phyloP scores from a whole-genome alignment of 2,113 vertebrate genomes.

The Thryonomys swinderianus region DNA sequence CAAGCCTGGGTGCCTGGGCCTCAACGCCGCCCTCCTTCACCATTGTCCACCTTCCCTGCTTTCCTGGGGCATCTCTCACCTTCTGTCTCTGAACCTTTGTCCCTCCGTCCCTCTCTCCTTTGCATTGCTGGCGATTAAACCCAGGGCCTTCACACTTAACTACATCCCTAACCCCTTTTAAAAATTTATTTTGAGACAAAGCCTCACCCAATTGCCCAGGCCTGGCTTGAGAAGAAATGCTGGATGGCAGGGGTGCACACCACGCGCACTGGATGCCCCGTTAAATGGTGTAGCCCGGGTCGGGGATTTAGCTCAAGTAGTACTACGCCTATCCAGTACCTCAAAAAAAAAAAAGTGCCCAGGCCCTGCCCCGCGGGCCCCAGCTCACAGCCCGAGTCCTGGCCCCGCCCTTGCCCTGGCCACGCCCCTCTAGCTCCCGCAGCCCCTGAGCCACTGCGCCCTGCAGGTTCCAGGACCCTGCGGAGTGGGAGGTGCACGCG shows the following conservation, averaged over 20 bases:
- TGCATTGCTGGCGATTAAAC: background rate
- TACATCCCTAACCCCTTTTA: background rate
- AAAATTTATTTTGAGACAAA: background rate
- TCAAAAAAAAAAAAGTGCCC: no score
- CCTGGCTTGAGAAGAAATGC: background rate
- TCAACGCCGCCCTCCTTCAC: no score
- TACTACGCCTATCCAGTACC: no score
- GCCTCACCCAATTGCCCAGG: background rate
- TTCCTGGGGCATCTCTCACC: fast-evolving
- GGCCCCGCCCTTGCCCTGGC: background rate
- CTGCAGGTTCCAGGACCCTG: slow-evolving; percentile 85
- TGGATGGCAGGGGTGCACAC: background rate
- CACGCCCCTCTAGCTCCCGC: no score
- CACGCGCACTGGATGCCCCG: background rate
- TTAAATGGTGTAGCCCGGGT: background rate
- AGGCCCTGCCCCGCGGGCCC: background rate
- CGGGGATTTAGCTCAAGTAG: no score
- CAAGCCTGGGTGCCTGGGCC: background rate
- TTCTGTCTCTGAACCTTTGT: no score
- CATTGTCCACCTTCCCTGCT: no score
- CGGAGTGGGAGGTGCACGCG: slow-evolving; percentile 91
- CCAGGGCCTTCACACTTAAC: background rate
- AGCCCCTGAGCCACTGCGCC: background rate
- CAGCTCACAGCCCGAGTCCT: fast-evolving
- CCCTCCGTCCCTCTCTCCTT: no score